A percentile compares a stretch with the other conserved stretches of the same genome.
These are phyloP conservation scores for Monopis laevigella DNA, from an alignment of 2,888 invertebrate species.

Conservation along the genomic window DNA sequence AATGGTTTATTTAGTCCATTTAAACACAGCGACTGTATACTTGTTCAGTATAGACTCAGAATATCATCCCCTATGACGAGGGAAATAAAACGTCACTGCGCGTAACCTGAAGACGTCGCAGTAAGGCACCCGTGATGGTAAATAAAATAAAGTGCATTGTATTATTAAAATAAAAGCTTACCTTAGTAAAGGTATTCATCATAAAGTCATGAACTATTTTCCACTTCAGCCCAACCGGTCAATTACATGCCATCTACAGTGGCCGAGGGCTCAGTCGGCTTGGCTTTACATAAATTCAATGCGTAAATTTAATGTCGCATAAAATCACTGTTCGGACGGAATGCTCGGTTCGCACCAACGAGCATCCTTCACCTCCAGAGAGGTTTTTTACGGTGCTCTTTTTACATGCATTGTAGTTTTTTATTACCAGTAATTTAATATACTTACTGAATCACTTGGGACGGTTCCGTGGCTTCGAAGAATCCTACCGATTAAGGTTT, in stretches of 20 bases:
- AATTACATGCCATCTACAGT: constrained; percentile 14
- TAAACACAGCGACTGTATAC: too few species aligned
- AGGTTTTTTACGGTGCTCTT: constrained; percentile 18
- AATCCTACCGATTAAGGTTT: constrained; percentile 38
- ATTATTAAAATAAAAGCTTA: constrained; percentile 1
- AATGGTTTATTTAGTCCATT: too few species aligned
- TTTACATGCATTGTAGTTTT: constrained; percentile 37
- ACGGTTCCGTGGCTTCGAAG: constrained; percentile 15
- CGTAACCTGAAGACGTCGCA: too few species aligned
- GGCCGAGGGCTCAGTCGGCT: constrained; percentile 15
- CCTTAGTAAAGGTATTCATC: background rate
- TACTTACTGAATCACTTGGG: constrained; percentile 42
- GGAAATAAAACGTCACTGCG: too few species aligned
- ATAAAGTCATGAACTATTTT: constrained; percentile 3
- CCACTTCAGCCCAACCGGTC: background rate
- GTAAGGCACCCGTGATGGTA: too few species aligned
- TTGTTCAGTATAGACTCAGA: too few species aligned
- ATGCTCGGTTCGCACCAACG: constrained; percentile 26
- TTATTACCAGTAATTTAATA: constrained; percentile 55
- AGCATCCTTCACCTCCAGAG: constrained; percentile 28
- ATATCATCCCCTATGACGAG: too few species aligned
- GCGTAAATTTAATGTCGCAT: constrained; percentile 40
- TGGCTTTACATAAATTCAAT: constrained; percentile 30
- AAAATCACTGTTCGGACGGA: constrained; percentile 27
- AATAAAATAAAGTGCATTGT: background rate